phyloP scores from a whole-genome alignment of 2,888 invertebrate genomes.

The Brachypterus glaber region DNA sequence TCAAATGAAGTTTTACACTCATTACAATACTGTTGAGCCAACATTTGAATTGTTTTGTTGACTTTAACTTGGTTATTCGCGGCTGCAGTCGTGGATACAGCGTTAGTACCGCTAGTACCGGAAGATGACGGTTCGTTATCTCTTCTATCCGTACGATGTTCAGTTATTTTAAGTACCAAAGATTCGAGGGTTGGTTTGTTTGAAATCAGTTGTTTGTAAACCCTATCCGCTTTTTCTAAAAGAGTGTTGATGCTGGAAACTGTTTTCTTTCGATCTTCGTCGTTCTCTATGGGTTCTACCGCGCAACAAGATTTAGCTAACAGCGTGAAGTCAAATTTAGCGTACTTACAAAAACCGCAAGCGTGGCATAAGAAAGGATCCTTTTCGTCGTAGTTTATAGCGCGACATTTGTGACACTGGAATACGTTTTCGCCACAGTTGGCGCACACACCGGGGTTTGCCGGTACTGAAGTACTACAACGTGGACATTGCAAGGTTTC shows the following conservation, averaged over 20 bases:
- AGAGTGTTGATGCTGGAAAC: constrained; percentile 83
- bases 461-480: constrained; percentile 93
- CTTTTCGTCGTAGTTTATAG: constrained; percentile 98
- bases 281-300: constrained; percentile 94
- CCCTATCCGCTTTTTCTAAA: constrained; percentile 88
- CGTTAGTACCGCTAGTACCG: constrained; percentile 20
- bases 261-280: constrained; percentile 93
- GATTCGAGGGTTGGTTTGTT: constrained; percentile 86
- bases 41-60: constrained; percentile 84
- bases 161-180: constrained; percentile 76
- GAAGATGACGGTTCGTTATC: constrained; percentile 39
- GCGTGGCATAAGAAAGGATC: constrained; percentile 98
- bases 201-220: constrained; percentile 81
- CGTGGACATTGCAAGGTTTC: constrained; percentile 93
- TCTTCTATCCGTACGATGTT: constrained; percentile 68
- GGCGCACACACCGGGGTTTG: constrained; percentile 94
- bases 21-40: constrained; percentile 90
- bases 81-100: constrained; percentile 21
- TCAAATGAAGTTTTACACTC: constrained; percentile 94
- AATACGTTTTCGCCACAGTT: constrained; percentile 98
- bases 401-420: constrained; percentile 97
- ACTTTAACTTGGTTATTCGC: constrained; percentile 48
- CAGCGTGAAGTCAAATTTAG: constrained; percentile 93
- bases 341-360: constrained; percentile 98
- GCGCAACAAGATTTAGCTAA: constrained; percentile 89